Conservation (phyloP, 2,113 vertebrate genomes). For the Tiliqua scincoides region DNA sequence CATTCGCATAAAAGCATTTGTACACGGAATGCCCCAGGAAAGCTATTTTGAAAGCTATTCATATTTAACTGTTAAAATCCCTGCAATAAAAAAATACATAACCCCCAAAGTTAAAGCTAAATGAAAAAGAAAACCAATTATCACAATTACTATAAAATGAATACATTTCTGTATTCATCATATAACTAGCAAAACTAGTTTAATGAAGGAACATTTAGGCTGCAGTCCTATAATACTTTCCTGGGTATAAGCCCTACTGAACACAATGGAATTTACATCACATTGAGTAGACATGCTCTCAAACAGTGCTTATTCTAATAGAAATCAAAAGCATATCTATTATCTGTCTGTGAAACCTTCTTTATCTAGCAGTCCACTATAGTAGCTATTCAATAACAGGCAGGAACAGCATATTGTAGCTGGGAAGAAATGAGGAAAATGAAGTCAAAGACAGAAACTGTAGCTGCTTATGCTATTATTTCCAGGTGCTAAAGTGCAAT, state of each 20-base stretch:
- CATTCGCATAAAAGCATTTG: too few species aligned
- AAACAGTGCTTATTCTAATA: neutral
- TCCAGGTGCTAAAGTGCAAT: conserved; percentile 36
- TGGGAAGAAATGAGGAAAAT: conserved; percentile 1
- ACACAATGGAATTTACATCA: too few species aligned
- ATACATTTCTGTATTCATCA: too few species aligned
- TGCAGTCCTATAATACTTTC: too few species aligned
- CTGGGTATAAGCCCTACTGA: too few species aligned
- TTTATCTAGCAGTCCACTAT: neutral
- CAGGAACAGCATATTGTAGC: rapidly evolving
- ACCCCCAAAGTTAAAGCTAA: neutral
- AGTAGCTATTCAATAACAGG: conserved; percentile 45
- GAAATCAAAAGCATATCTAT: neutral
- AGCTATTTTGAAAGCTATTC: neutral
- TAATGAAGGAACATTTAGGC: neutral
- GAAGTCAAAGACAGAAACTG: conserved; percentile 56
- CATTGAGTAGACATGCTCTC: too few species aligned
- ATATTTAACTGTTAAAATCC: neutral
- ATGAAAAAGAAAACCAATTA: neutral
- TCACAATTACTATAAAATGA: too few species aligned
- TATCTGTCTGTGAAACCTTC: neutral
- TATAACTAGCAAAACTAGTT: neutral
- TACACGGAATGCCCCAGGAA: too few species aligned
- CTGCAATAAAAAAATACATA: neutral
- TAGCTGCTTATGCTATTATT: conserved; percentile 35